Base-by-base conservation (phyloP, 2,797 vertebrate species). In the Acanthopagrus latus region DNA sequence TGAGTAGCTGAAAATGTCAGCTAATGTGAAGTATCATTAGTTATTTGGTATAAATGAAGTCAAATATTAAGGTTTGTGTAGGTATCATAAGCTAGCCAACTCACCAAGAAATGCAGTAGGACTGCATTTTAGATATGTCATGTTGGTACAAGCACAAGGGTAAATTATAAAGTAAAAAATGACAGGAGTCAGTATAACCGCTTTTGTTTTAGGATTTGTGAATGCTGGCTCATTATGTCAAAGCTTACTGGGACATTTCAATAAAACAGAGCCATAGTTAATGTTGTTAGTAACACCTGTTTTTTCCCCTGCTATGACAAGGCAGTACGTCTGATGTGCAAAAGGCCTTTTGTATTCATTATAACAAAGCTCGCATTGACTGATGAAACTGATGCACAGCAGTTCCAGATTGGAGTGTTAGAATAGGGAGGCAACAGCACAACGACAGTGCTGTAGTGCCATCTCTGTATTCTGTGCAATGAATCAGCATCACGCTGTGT, bases 401-500 rank as follows among this genome's bases (percentile, higher is more conserved):
- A 59, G 27, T 38, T 56, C 10, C 46, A 17, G 38, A 65, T 66
- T 52, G 41, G 38, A 43, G 41, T 60, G 74, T 48, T 67, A 60
- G 63, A 59, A 5, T 16, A 14, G n/a, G 44, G 25, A 68, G 25
- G 62, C 59, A 71, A 21, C 38, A 58, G 23, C 64, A 10, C 69
- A 74, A 67, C 17, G 1, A 56, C 71, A 54, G 44, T 33, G 63
- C 56, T 64, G 18, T 17, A 29, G 52, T 55, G 62, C 41, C 50
- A 43, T 73, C 16, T 75, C 52, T 66, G 64, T 72, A 59, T 69
- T 64, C 33, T 80, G 66, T 59, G 59, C 21, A 38, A 23, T 50
- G 56, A 80, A 83, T 81, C 47, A 67, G 59, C 44, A 51, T 59
- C 71, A 74, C 73, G 76, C 70, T 83, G 84, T 82, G 71, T 63